Evolutionary conservation across 2,113 vertebrate genomes (phyloP).

Genomic region (Hemiprocne comata): DNA sequence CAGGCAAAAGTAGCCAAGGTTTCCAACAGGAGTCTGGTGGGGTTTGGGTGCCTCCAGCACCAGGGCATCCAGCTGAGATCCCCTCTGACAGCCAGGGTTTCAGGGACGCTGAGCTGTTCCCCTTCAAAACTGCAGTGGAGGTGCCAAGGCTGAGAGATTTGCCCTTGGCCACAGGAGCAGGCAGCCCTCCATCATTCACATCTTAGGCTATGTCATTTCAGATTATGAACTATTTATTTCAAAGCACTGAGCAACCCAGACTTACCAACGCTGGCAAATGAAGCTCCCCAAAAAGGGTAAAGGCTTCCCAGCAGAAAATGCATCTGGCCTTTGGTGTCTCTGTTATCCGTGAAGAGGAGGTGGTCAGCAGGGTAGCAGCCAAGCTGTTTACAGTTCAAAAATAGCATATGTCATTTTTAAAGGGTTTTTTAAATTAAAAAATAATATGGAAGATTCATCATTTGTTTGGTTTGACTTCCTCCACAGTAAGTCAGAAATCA

Average conservation of each 20-base stretch:
- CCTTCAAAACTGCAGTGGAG: too few relatives aligned
- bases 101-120: background rate
- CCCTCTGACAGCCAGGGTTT: background rate
- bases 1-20: background rate
- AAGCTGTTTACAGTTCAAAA: background rate
- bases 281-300: background rate
- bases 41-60: background rate
- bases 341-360: background rate
- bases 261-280: background rate
- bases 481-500: slow-evolving; percentile 43
- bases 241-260: background rate
- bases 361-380: background rate
- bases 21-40: background rate
- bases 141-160: background rate
- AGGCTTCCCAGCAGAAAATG: background rate
- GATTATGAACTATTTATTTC: background rate
- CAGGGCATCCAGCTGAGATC: background rate
- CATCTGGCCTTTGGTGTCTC: background rate
- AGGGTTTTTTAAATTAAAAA: background rate
- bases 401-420: background rate
- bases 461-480: slow-evolving; percentile 45
- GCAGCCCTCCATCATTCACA: background rate
- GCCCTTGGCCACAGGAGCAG: background rate
- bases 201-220: background rate
- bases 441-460: slow-evolving; percentile 26